Evolutionary conservation across 2,113 vertebrate genomes (phyloP).

Genomic region (Phyllostomus discolor): DNA sequence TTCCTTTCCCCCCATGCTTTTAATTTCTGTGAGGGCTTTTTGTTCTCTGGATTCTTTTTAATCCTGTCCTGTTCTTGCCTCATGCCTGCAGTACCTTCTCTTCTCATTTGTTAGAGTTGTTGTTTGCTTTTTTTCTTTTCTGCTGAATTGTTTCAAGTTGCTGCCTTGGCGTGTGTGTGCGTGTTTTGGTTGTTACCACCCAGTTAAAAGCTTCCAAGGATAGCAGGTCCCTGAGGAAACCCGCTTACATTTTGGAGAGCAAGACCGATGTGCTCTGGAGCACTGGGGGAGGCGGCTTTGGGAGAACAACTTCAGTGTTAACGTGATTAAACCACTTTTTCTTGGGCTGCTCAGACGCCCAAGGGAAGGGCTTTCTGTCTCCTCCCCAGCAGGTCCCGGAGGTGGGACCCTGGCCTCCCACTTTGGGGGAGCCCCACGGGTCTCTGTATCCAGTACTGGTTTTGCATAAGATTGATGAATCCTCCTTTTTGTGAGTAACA

Average conservation of each 20-base stretch:
- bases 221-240: too few species aligned
- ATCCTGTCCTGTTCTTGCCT: not conserved
- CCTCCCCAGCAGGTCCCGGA: too few species aligned
- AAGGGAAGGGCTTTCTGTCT: too few species aligned
- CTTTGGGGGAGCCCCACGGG: not conserved
- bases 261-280: not conserved
- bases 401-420: not conserved
- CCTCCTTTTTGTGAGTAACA: not conserved
- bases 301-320: not conserved
- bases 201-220: not conserved
- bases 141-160: not conserved
- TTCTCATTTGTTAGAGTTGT: not conserved
- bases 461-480: not conserved
- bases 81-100: not conserved
- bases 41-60: not conserved
- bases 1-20: not conserved
- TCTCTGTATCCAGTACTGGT: not conserved
- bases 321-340: too few species aligned
- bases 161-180: too few species aligned
- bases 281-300: not conserved
- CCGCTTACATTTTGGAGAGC: not conserved
- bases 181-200: not conserved
- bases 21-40: not conserved
- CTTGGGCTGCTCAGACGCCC: too few species aligned
- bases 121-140: not conserved